phyloP scores from a whole-genome alignment of 2,888 invertebrate species.

The Ectemnius continuus region DNA sequence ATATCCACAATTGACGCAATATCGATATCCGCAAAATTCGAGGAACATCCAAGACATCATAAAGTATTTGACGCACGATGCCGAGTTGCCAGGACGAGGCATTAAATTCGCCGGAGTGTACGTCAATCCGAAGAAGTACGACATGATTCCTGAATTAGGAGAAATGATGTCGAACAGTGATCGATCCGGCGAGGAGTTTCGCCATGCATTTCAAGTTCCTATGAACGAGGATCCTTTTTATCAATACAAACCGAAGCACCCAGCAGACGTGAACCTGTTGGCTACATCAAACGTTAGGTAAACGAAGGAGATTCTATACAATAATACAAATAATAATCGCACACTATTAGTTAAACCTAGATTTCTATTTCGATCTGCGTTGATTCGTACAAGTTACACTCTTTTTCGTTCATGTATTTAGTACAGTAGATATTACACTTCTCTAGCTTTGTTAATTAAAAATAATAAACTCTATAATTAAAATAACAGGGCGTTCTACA shows the following conservation, averaged over 20 bases:
- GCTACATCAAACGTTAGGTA: slow-evolving; percentile 80
- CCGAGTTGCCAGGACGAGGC: slow-evolving; percentile 66
- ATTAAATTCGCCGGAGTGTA: slow-evolving; percentile 77
- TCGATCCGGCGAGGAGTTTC: slow-evolving; percentile 65
- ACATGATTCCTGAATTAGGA: slow-evolving; percentile 57
- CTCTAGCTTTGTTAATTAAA: not conserved
- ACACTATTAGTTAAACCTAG: not conserved
- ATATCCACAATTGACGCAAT: slow-evolving; percentile 74
- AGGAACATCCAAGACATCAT: slow-evolving; percentile 77
- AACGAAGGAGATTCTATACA: slow-evolving; percentile 2
- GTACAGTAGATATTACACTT: not conserved
- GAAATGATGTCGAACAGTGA: slow-evolving; percentile 67
- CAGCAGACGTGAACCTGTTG: slow-evolving; percentile 86
- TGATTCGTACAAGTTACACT: not conserved
- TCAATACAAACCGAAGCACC: slow-evolving; percentile 85
- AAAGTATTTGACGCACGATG: slow-evolving; percentile 70
- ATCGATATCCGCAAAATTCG: slow-evolving; percentile 72
- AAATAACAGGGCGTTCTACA: too few species aligned
- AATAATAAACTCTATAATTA: too few species aligned
- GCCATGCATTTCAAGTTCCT: slow-evolving; percentile 63
- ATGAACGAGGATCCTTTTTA: slow-evolving; percentile 83
- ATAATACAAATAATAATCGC: not conserved
- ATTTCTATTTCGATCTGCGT: not conserved
- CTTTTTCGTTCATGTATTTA: too few species aligned
- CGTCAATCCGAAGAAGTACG: slow-evolving; percentile 73